Conservation (phyloP, 2,888 invertebrate genomes). For the Spilosoma lubricipeda region DNA sequence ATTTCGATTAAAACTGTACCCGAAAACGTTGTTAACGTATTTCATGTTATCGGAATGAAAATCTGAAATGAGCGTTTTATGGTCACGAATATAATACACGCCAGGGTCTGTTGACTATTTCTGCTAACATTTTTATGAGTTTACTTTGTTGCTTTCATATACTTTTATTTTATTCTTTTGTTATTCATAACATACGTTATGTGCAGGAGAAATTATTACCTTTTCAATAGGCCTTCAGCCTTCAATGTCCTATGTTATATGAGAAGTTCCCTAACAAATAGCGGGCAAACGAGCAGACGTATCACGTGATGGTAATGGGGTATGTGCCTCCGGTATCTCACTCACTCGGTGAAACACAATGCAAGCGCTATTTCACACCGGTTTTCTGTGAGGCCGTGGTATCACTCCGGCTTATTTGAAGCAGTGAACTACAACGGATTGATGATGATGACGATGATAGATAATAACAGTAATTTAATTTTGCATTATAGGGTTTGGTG, state of each 20-base stretch:
- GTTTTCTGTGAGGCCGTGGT: too few relatives aligned
- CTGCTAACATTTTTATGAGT: slow-evolving; percentile 12
- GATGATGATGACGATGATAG: too few relatives aligned
- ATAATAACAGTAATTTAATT: too few relatives aligned
- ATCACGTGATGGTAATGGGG: too few relatives aligned
- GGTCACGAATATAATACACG: slow-evolving; percentile 42
- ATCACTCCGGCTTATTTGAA: too few relatives aligned
- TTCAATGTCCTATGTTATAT: neutral
- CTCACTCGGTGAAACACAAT: too few relatives aligned
- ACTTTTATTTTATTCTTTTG: neutral
- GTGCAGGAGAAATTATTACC: neutral
- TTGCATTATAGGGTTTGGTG: neutral
- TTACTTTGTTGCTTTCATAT: slow-evolving; percentile 3
- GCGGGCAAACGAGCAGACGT: too few relatives aligned
- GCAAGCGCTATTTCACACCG: too few relatives aligned
- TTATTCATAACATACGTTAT: neutral
- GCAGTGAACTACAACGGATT: too few relatives aligned
- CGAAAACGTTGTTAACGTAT: slow-evolving; percentile 38
- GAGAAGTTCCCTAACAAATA: too few relatives aligned
- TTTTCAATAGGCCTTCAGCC: neutral
- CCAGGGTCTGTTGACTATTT: slow-evolving; percentile 19
- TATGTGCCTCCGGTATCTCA: too few relatives aligned
- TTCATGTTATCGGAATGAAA: slow-evolving; percentile 35
- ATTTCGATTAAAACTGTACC: slow-evolving; percentile 17
- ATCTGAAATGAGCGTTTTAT: slow-evolving; percentile 31